Evolutionary conservation across 2,888 invertebrate species (phyloP).

Genomic region (Drosophila atripex): DNA sequence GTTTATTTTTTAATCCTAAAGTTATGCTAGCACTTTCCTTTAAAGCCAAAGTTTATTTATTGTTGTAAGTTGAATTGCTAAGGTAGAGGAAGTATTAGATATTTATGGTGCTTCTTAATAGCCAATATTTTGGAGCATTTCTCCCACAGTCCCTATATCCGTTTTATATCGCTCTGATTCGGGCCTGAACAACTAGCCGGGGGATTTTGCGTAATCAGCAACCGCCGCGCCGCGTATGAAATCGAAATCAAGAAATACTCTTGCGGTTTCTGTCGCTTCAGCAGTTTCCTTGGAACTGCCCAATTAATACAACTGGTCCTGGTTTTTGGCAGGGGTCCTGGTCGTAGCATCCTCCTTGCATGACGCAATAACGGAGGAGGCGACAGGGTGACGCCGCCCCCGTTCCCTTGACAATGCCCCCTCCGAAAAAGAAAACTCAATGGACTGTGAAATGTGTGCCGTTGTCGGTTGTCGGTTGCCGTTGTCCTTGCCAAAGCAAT

Average conservation of each 20-base stretch:
- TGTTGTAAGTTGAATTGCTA: not conserved
- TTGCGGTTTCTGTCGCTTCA: constrained; percentile 56
- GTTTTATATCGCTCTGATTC: not conserved
- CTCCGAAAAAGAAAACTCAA: constrained; percentile 52
- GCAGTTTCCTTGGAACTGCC: constrained; percentile 54
- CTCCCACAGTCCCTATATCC: not conserved
- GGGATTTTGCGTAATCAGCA: constrained; percentile 71
- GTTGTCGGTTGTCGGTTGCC: constrained; percentile 42
- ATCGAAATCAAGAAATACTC: constrained; percentile 51
- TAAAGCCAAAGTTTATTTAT: not conserved
- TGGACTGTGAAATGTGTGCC: constrained; percentile 79
- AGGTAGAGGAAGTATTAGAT: not conserved
- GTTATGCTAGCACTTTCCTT: not conserved
- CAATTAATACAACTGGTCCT: constrained; percentile 61
- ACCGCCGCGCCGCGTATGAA: constrained; percentile 28
- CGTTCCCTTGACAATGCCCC: constrained; percentile 32
- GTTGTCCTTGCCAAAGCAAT: constrained; percentile 75
- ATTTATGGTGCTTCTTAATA: not conserved
- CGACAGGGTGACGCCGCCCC: constrained; percentile 64
- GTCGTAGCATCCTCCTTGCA: constrained; percentile 51
- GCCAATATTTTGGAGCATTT: not conserved
- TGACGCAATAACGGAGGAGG: constrained; percentile 66
- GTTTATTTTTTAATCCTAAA: not conserved
- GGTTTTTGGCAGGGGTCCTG: constrained; percentile 13
- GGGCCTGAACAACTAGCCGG: constrained; percentile 18